Conservation (phyloP, 2,113 vertebrate species). For the Megaptera novaeangliae region DNA sequence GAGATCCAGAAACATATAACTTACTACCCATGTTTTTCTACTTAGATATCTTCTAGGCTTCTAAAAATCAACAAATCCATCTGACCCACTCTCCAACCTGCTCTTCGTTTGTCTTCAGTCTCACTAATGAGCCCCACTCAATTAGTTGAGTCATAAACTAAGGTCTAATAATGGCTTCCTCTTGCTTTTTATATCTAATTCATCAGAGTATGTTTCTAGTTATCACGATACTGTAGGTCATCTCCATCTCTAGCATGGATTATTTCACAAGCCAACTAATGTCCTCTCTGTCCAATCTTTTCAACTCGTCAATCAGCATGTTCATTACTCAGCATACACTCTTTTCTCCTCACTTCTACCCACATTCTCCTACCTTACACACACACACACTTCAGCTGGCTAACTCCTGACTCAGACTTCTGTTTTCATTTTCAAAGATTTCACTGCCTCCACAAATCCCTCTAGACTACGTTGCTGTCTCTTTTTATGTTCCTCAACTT, state of each 20-base stretch:
- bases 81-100: neutral
- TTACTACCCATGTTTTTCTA: neutral
- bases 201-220: neutral
- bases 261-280: neutral
- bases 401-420: neutral
- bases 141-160: neutral
- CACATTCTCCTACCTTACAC: neutral
- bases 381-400: neutral
- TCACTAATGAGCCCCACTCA: neutral
- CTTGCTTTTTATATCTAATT: neutral
- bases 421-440: neutral
- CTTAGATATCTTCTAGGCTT: neutral
- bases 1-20: neutral
- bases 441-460: neutral
- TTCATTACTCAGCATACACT: neutral
- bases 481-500: neutral
- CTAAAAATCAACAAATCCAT: neutral
- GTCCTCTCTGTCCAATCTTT: neutral
- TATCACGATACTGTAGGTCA: neutral
- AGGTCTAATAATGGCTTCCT: neutral
- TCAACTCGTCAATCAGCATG: neutral
- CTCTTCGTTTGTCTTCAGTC: neutral
- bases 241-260: neutral
- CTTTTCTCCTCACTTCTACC: neutral
- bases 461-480: neutral